A percentile compares a stretch with the other conserved stretches of the same genome.
Evolutionary conservation across 2,797 vertebrate genomes (phyloP).

Genomic region (Chiloscyllium punctatum): DNA sequence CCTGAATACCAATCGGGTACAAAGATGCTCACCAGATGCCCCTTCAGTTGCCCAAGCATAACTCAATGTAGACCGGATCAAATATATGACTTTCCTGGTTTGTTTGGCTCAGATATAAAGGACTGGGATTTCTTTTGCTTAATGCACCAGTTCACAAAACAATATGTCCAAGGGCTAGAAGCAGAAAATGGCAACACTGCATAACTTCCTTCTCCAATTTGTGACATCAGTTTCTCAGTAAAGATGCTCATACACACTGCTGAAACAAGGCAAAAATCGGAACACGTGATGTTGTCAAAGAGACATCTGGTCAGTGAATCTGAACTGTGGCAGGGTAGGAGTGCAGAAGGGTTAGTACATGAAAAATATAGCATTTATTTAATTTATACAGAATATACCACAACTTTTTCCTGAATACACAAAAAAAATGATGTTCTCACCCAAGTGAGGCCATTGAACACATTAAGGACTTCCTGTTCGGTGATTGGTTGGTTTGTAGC

Average conservation of each 20-base stretch:
- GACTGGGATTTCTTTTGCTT: neutral
- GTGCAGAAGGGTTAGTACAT: no score
- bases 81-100: neutral
- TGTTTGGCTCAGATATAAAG: neutral
- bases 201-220: neutral
- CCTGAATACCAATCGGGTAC: neutral
- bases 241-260: neutral
- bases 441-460: constrained; percentile 79
- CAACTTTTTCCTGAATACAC: neutral
- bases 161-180: neutral
- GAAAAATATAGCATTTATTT: no score
- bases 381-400: neutral
- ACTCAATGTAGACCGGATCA: neutral
- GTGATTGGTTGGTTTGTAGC: constrained; percentile 97
- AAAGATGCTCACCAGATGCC: neutral
- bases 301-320: neutral
- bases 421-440: constrained; percentile 53
- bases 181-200: neutral
- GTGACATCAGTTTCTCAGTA: neutral
- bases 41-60: neutral
- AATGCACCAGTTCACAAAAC: neutral
- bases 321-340: no score
- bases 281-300: no score
- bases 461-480: constrained; percentile 87
- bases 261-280: neutral